Evolutionary conservation across 2,797 vertebrate genomes (phyloP).

Genomic region (Characodon lateralis): DNA sequence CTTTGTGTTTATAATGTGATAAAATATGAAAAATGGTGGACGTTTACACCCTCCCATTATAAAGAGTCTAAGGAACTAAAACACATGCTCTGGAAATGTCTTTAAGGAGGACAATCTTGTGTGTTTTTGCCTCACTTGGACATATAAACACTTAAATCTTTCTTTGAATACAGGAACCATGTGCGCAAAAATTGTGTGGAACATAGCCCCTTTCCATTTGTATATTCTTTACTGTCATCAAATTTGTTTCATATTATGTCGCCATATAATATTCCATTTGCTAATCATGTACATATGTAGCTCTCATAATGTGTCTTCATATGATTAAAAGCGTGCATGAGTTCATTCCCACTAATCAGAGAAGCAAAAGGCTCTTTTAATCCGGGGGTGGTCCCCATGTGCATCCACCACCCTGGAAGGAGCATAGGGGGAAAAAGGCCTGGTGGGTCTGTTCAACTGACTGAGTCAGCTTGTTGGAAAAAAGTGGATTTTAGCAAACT

Average conservation of each 20-base stretch:
- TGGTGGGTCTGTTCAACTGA: conserved; percentile 37
- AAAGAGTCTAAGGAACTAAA: conserved; percentile 20
- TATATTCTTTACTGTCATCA: conserved; percentile 38
- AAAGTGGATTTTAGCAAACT: conserved; percentile 52
- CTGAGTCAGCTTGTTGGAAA: conserved; percentile 53
- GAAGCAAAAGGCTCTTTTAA: conserved; percentile 49
- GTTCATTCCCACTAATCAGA: conserved; percentile 57
- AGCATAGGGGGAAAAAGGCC: conserved; percentile 31
- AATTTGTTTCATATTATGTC: conserved; percentile 25
- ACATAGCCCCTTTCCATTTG: conserved; percentile 22
- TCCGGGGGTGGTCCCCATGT: conserved; percentile 71
- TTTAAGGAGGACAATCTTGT: conserved; percentile 44
- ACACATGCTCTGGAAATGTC: conserved; percentile 12
- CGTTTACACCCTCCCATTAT: conserved; percentile 27
- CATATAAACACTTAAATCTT: conserved; percentile 15
- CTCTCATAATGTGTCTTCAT: conserved; percentile 37
- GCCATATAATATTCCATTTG: conserved; percentile 31
- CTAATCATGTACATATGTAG: conserved; percentile 43
- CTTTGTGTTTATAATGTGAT: not conserved
- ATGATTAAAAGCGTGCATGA: conserved; percentile 34
- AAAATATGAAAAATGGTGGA: not conserved
- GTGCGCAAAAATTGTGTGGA: conserved; percentile 7
- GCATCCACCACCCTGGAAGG: conserved; percentile 48
- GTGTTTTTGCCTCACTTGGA: conserved; percentile 6
- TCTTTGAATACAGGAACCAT: conserved; percentile 1